phyloP scores from a whole-genome alignment of 1,140 invertebrate species.

The Drosophila auraria region DNA sequence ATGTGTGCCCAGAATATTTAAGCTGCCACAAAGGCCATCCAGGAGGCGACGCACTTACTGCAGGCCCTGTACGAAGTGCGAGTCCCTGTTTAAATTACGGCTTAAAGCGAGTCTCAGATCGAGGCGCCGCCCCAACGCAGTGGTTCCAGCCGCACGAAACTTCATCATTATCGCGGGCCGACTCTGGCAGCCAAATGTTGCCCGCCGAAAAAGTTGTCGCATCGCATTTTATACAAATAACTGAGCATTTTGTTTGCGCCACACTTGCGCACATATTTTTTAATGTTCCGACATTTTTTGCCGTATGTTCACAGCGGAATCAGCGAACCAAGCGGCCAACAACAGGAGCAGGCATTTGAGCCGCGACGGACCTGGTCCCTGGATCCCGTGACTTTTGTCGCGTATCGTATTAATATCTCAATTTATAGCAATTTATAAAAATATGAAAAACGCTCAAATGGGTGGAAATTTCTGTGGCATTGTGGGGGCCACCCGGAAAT shows the following conservation, averaged over 20 bases:
- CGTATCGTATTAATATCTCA: conserved; percentile 82
- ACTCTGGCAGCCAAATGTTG: conserved; percentile 66
- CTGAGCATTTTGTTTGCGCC: conserved; percentile 79
- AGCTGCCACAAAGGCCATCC: conserved; percentile 48
- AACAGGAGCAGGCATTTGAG: conserved; percentile 29
- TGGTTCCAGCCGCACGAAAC: conserved; percentile 30
- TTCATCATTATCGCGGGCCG: conserved; percentile 62
- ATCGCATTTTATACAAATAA: conserved; percentile 79
- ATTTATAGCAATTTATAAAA: conserved; percentile 84
- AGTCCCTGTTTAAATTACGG: conserved; percentile 65
- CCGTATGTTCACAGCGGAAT: conserved; percentile 64
- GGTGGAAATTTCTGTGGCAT: conserved; percentile 27
- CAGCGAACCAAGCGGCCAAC: conserved; percentile 58
- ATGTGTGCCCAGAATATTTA: conserved; percentile 75
- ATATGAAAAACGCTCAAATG: conserved; percentile 70
- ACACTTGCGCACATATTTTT: conserved; percentile 75
- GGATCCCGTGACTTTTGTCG: conserved; percentile 70
- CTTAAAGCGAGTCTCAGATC: conserved; percentile 50
- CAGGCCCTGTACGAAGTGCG: background rate
- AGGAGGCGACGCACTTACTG: conserved; percentile 38
- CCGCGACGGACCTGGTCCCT: conserved; percentile 4
- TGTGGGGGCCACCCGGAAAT: conserved; percentile 53
- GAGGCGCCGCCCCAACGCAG: conserved; percentile 1
- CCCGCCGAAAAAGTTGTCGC: conserved; percentile 57
- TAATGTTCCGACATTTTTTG: conserved; percentile 76